Evolutionary conservation across 1,140 invertebrate genomes (phyloP).

Genomic region (Semibalanus balanoides): DNA sequence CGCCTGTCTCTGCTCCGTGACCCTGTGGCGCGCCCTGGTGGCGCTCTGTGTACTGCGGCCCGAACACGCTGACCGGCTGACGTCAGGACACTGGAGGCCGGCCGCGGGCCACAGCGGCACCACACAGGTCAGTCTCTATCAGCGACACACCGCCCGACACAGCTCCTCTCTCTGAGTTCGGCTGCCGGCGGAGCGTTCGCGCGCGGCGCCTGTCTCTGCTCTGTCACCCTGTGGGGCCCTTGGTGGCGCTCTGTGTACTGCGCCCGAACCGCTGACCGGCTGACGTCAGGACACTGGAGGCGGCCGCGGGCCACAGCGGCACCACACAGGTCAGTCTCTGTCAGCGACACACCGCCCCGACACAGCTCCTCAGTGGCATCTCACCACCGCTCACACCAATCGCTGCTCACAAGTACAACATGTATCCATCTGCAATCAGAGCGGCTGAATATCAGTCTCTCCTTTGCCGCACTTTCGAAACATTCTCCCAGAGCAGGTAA

Average conservation of each 20-base stretch:
- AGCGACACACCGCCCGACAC: too few species aligned
- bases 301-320: constrained; percentile 30
- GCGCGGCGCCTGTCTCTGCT: constrained; percentile 58
- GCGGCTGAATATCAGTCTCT: too few species aligned
- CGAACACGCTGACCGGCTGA: constrained; percentile 73
- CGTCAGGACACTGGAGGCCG: constrained; percentile 50
- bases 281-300: constrained; percentile 56
- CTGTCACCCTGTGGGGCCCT: constrained; percentile 75
- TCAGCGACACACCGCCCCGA: too few species aligned
- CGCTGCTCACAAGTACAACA: too few species aligned
- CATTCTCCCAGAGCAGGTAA: too few species aligned
- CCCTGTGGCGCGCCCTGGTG: constrained; percentile 81
- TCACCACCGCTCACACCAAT: too few species aligned
- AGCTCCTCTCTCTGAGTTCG: constrained; percentile 70
- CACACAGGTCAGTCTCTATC: constrained; percentile 6
- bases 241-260: constrained; percentile 83
- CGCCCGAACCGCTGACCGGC: constrained; percentile 70
- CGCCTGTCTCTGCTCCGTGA: constrained; percentile 62
- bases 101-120: constrained; percentile 29
- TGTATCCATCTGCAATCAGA: too few species aligned
- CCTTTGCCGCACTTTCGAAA: too few species aligned
- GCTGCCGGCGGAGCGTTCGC: constrained; percentile 51
- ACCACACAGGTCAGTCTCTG: constrained; percentile 5
- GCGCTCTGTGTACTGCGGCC: constrained; percentile 82
- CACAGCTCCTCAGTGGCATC: too few species aligned